Percentiles rank a stretch among this genome's conserved stretches.
phyloP scores from a whole-genome alignment of 2,113 vertebrate species.

The Mirza zaza region DNA sequence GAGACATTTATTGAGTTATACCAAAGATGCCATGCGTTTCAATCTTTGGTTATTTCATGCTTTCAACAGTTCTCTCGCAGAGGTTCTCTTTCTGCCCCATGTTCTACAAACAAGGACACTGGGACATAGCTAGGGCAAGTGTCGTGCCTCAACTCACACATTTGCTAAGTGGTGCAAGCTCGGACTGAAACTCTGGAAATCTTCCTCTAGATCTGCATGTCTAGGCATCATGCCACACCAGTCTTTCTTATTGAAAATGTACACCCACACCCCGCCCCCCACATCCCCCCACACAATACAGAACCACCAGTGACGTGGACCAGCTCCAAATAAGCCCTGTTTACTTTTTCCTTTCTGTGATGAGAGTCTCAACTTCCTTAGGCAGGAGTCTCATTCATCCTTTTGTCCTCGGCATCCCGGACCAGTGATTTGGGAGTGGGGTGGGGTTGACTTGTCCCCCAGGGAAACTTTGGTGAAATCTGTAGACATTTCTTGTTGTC shows the following conservation, averaged over 20 bases:
- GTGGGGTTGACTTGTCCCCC: neutral
- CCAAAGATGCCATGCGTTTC: neutral
- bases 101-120: neutral
- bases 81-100: neutral
- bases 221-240: neutral
- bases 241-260: neutral
- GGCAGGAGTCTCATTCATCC: fast-evolving
- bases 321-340: neutral
- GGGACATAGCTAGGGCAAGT: neutral
- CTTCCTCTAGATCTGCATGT: neutral
- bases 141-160: neutral
- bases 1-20: neutral
- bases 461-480: neutral
- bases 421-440: neutral
- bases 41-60: neutral
- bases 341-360: neutral
- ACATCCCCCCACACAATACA: neutral
- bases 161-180: neutral
- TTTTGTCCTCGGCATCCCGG: neutral
- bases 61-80: neutral
- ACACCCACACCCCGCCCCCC: too few species aligned
- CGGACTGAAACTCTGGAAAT: neutral
- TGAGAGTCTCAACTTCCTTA: neutral
- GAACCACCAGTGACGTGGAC: neutral
- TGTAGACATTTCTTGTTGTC: neutral